phyloP scores from a whole-genome alignment of 1,140 invertebrate genomes.

The Radopholus similis region DNA sequence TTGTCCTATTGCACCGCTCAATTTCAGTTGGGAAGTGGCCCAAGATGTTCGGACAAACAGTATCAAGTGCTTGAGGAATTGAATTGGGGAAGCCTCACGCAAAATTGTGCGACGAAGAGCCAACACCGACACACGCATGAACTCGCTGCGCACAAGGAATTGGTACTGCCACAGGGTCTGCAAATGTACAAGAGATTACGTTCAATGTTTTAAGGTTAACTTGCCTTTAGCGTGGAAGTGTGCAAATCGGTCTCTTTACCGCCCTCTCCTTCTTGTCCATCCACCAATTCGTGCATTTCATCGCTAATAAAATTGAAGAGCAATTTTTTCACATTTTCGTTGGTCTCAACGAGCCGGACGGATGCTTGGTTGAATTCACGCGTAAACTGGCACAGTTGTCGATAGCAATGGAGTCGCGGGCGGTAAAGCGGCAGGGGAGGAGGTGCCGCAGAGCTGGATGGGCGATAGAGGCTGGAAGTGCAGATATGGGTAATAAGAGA shows the following conservation, averaged over 20 bases:
- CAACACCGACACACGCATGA: conserved; percentile 17
- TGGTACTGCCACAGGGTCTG: conserved; percentile 23
- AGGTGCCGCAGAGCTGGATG: neutral
- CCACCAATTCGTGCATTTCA: conserved; percentile 2
- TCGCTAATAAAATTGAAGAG: conserved; percentile 12
- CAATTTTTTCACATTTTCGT: neutral
- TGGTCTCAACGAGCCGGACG: neutral
- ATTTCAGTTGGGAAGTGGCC: neutral
- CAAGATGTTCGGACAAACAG: neutral
- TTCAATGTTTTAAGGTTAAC: neutral
- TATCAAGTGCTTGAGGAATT: too few species aligned
- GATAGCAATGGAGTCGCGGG: neutral
- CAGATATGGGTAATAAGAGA: neutral
- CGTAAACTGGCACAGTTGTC: neutral
- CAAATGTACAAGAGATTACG: neutral
- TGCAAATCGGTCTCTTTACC: conserved; percentile 5
- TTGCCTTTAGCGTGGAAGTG: conserved; percentile 3
- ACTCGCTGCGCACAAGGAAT: conserved; percentile 29
- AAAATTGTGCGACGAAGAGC: neutral
- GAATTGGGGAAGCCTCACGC: too few species aligned
- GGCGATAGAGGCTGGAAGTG: neutral
- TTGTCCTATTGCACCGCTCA: neutral
- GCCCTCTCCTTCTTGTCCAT: neutral
- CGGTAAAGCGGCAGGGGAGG: neutral
- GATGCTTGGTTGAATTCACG: neutral